Evolutionary conservation across 2,888 invertebrate genomes (phyloP).

Genomic region (Dynastes hyllus): DNA sequence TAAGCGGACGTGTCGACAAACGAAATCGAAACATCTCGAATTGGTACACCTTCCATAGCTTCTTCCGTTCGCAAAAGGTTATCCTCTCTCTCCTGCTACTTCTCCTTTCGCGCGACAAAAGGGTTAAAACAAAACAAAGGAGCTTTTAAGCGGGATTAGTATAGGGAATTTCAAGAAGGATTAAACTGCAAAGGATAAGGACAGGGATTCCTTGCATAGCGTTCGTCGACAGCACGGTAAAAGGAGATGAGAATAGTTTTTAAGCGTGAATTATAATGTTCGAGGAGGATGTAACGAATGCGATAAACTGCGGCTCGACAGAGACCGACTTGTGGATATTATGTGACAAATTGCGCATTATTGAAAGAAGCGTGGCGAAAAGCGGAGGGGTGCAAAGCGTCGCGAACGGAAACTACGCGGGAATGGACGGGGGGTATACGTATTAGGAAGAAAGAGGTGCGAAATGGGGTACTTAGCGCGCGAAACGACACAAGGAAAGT

Average conservation of each 20-base stretch:
- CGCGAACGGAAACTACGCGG: conserved; percentile 48
- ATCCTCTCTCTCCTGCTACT: conserved; percentile 58
- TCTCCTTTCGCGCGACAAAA: conserved; percentile 61
- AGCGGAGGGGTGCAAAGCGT: conserved; percentile 25
- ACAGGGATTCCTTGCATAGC: conserved; percentile 36
- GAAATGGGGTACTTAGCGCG: conserved; percentile 67
- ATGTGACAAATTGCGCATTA: conserved; percentile 71
- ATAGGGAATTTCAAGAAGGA: conserved; percentile 62
- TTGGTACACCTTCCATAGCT: conserved; percentile 54
- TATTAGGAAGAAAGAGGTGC: conserved; percentile 62
- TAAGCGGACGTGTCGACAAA: conserved; percentile 50
- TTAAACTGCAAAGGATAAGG: conserved; percentile 57
- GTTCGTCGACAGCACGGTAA: conserved; percentile 18
- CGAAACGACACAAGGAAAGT: conserved; percentile 63
- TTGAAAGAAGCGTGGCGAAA: conserved; percentile 65
- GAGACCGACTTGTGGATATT: conserved; percentile 61
- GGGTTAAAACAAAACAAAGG: conserved; percentile 70
- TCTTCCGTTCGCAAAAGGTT: conserved; percentile 63
- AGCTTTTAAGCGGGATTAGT: conserved; percentile 69
- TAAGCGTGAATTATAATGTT: conserved; percentile 46
- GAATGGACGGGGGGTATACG: conserved; percentile 48
- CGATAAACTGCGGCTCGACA: conserved; percentile 50
- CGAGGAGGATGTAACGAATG: conserved; percentile 52
- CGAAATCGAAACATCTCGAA: conserved; percentile 55
- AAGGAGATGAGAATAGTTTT: conserved; percentile 45